Conservation (phyloP, 2,888 invertebrate genomes). For the Brenthis hecate region DNA sequence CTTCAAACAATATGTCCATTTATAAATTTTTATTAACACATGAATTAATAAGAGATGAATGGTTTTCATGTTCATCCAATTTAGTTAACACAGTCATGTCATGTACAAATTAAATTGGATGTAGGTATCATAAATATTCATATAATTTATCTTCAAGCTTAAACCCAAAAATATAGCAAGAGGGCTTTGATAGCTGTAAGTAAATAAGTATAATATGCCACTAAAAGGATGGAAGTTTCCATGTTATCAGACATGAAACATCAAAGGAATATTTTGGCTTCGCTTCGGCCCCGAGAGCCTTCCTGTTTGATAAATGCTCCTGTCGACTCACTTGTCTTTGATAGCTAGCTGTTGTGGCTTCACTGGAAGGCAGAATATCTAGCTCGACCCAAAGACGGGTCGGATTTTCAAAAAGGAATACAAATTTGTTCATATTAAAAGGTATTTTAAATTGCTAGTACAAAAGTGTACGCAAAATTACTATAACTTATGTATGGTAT, state of each 20-base stretch:
- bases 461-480: background rate
- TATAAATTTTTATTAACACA: no score
- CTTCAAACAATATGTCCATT: no score
- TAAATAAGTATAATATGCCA: background rate
- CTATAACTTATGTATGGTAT: no score
- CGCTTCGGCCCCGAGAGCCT: constrained; percentile 24
- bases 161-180: constrained; percentile 1
- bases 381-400: background rate
- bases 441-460: background rate
- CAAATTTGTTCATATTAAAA: constrained; percentile 10
- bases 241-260: constrained; percentile 20
- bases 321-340: constrained; percentile 17
- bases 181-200: background rate
- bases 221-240: constrained; percentile 5
- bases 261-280: constrained; percentile 28
- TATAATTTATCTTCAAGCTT: background rate
- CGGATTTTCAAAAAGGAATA: background rate
- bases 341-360: constrained; percentile 19
- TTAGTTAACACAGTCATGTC: no score
- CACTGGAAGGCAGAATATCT: background rate
- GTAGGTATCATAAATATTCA: background rate
- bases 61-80: no score
- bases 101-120: no score
- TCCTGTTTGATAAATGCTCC: constrained; percentile 30
- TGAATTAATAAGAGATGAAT: no score